These are phyloP conservation scores for Lepus oiostolus DNA, from an alignment of 2,797 vertebrate species.

Conservation along the genomic window DNA sequence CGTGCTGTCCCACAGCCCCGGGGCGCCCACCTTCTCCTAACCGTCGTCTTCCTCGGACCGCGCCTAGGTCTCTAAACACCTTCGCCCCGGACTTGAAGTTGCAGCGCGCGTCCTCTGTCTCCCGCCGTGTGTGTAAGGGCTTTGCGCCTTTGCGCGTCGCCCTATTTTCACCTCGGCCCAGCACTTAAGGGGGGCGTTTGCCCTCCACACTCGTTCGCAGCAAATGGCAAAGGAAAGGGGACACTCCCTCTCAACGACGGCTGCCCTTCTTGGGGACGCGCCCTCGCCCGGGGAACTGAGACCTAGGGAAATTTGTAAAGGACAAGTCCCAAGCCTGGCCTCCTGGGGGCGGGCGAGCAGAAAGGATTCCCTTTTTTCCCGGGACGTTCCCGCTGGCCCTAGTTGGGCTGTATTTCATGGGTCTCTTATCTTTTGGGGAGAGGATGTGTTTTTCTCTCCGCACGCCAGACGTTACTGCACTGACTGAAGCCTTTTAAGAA, in stretches of 20 bases:
- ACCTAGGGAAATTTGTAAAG: not conserved
- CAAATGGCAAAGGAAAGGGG: not conserved
- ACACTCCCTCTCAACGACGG: not conserved
- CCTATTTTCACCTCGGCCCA: not conserved
- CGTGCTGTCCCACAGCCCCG: fast-evolving
- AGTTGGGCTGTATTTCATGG: not conserved
- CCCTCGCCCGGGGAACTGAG: not conserved
- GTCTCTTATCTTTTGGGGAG: not conserved
- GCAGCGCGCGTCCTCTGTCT: not conserved
- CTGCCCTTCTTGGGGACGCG: not conserved
- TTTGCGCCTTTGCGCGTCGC: not conserved
- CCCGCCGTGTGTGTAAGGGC: fast-evolving
- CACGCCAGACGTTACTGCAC: not conserved
- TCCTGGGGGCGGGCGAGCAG: slow-evolving; percentile 75
- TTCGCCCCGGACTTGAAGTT: not conserved
- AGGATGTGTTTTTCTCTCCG: not conserved
- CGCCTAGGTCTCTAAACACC: not conserved
- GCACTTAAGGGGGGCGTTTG: not conserved
- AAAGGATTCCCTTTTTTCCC: not conserved
- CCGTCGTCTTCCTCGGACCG: fast-evolving
- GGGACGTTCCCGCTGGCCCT: not conserved
- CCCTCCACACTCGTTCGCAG: not conserved
- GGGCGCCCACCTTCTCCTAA: not conserved
- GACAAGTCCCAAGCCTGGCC: slow-evolving; percentile 64
- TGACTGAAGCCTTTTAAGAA: not conserved